Evolutionary conservation across 2,888 invertebrate genomes (phyloP), one percentile per base, ranked within the genome.

Genomic region (Mimumesa dahlbomi): DNA sequence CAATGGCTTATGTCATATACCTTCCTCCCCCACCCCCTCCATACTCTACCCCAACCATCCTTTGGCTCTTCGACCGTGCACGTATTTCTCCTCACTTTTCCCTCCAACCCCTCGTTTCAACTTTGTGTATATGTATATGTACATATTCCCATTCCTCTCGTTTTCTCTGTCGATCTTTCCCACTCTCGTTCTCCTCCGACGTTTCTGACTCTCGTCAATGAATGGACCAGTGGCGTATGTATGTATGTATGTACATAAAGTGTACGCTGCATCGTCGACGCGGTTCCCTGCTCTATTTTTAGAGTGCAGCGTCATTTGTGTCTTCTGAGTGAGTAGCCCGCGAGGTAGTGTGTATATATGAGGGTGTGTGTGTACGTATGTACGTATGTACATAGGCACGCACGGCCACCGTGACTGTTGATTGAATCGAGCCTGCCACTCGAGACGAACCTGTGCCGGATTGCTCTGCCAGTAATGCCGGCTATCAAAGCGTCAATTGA

Each of bases 1-100:
- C 75, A 79, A 80, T 73, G 70, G 72, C 77, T 82, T 73, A 69
- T 71, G 78, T 74, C 71, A 73, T 74, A 76, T 68, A 64, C 65
- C 56, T 46, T 40, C 61, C 11, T 36, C 36, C 34, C 58, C 25
- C 31, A 19, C 57, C 5, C n/a, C n/a, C n/a, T n/a, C n/a, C n/a
- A n/a, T 46, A 14, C 36, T 21, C 13, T 14, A 16, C n/a, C 22
- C 2, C 11, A n/a, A 2, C n/a, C n/a, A 2, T 42, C 13, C 40
- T 9, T 9, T 1, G 18, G 7, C n/a, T 5, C 45, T 1, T 11
- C n/a, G 3, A 16, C 5, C 4, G 2, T 6, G 18, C 42, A 42
- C 18, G 2, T 16, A 18, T 16, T 22, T 9, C 18, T 22, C 36
- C 46, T 25, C 25, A 21, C 40, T 29, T 42, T 21, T 18, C 57